Evolutionary conservation across 1,140 invertebrate genomes (phyloP).

Genomic region (Lucilia sericata): DNA sequence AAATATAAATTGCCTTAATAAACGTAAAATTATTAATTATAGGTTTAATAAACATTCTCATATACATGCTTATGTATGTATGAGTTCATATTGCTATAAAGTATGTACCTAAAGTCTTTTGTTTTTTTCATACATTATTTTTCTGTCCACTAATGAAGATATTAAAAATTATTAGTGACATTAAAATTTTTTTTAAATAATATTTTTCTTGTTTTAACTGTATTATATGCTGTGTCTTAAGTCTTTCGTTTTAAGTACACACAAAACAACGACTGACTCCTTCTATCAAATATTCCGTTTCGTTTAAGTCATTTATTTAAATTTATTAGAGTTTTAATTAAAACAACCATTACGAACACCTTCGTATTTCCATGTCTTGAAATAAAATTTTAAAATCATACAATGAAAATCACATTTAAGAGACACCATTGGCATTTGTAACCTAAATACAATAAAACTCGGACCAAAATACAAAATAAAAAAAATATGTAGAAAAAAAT

Average conservation of each 20-base stretch:
- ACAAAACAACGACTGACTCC: background rate
- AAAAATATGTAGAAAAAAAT: background rate
- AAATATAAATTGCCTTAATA: no score
- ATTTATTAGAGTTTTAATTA: constrained; percentile 3
- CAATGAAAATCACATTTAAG: constrained; percentile 14
- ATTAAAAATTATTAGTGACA: no score
- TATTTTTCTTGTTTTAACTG: no score
- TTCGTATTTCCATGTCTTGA: constrained; percentile 21
- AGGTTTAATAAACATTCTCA: no score
- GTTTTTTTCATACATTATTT: no score
- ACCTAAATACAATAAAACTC: constrained; percentile 37
- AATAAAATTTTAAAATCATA: background rate
- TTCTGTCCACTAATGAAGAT: no score
- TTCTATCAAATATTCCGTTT: background rate
- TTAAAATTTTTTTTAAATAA: no score
- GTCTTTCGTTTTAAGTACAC: constrained; percentile 19
- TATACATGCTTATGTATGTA: no score
- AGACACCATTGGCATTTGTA: constrained; percentile 33
- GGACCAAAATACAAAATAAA: background rate
- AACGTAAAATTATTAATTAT: no score
- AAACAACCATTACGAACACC: constrained; percentile 17
- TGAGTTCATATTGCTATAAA: no score
- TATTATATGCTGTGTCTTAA: constrained; percentile 15
- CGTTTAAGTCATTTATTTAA: constrained; percentile 13
- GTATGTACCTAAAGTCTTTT: no score